Evolutionary conservation across 2,888 invertebrate species (phyloP).

Genomic region (Diogma glabrata): DNA sequence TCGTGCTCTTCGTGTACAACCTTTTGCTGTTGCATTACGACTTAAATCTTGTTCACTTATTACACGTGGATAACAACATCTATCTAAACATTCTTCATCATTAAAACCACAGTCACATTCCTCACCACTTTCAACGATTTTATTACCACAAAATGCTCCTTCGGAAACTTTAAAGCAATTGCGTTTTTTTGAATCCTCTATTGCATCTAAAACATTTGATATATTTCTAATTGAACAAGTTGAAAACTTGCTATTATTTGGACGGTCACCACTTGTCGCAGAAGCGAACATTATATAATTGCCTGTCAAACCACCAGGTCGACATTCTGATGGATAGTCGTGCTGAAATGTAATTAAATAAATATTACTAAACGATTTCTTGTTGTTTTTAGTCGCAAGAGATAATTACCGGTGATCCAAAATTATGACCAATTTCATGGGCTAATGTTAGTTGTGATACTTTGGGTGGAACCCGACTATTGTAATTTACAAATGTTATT

Average conservation of each 20-base stretch:
- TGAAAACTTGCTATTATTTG: conserved; percentile 96
- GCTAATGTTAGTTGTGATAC: conserved; percentile 96
- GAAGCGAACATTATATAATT: conserved; percentile 99
- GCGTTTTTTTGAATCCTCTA: conserved; percentile 78
- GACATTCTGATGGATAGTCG: conserved; percentile 82
- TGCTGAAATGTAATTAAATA: conserved; percentile 48
- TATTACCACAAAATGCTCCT: conserved; percentile 98
- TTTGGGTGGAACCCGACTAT: conserved; percentile 90
- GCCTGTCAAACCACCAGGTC: conserved; percentile 82
- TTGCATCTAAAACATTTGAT: conserved; percentile 84
- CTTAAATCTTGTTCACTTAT: conserved; percentile 57
- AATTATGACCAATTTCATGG: conserved; percentile 98
- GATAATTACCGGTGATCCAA: conserved; percentile 82
- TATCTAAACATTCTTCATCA: conserved; percentile 79
- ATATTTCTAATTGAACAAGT: conserved; percentile 91
- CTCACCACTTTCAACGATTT: conserved; percentile 94
- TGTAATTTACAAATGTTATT: conserved; percentile 98
- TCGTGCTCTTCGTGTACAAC: conserved; percentile 64
- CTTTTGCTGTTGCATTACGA: conserved; percentile 57
- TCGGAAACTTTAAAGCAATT: conserved; percentile 88
- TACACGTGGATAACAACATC: conserved; percentile 86
- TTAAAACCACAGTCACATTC: conserved; percentile 97
- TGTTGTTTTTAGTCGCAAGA: not conserved
- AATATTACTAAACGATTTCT: conserved; percentile 6
- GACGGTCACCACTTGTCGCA: conserved; percentile 94